Percentiles rank a stretch among this genome's conserved stretches.
Evolutionary conservation across 2,797 vertebrate genomes (phyloP).

Genomic region (Sarcophilus harrisii): DNA sequence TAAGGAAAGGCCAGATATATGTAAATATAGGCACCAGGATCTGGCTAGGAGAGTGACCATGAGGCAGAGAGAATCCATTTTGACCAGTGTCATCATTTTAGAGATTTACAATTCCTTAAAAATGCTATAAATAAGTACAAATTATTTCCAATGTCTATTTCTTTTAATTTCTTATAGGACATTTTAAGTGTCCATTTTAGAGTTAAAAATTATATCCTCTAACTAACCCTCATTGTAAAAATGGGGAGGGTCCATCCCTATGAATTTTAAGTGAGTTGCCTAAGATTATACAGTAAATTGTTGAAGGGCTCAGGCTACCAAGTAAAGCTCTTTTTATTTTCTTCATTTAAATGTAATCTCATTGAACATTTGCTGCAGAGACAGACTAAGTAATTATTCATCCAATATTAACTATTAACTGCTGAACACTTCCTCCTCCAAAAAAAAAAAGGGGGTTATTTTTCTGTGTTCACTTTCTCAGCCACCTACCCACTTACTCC

Average conservation of each 20-base stretch:
- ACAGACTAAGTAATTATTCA: neutral
- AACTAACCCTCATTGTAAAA: neutral
- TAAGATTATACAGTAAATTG: neutral
- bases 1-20: neutral
- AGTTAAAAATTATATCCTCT: neutral
- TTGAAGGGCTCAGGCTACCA: neutral
- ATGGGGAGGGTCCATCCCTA: neutral
- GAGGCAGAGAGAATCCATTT: neutral
- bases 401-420: no score
- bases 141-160: slow-evolving; percentile 5
- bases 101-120: neutral
- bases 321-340: neutral
- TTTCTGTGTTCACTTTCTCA: neutral
- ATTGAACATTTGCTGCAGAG: neutral
- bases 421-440: neutral
- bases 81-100: neutral
- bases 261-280: neutral
- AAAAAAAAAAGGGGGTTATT: neutral
- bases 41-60: neutral
- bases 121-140: neutral
- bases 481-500: no score
- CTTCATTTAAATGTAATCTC: neutral
- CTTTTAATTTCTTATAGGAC: neutral
- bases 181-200: neutral
- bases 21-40: neutral